Conservation (phyloP, 2,888 invertebrate genomes). For the Chloroclystis v-ata region DNA sequence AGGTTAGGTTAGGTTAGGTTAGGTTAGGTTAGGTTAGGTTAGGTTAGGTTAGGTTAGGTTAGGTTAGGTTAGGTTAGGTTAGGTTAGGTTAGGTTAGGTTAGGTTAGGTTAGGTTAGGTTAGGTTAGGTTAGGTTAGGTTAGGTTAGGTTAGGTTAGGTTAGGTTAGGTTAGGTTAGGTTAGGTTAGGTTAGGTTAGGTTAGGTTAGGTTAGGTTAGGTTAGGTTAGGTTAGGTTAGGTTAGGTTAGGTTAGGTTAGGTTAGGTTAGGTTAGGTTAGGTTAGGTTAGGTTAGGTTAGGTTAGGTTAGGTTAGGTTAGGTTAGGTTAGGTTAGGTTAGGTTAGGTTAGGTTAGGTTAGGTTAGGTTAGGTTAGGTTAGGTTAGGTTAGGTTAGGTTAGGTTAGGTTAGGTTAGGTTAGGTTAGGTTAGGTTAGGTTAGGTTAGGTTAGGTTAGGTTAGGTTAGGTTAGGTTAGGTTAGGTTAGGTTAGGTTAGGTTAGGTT, state of each 20-base stretch:
- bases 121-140: conserved; percentile 24
- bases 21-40: conserved; percentile 15
- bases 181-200: conserved; percentile 25
- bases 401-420: conserved; percentile 22
- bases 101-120: conserved; percentile 25
- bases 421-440: conserved; percentile 22
- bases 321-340: conserved; percentile 20
- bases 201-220: conserved; percentile 25
- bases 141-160: conserved; percentile 24
- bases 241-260: conserved; percentile 24
- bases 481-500: conserved; percentile 22
- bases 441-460: conserved; percentile 23
- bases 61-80: conserved; percentile 19
- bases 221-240: conserved; percentile 25
- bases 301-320: conserved; percentile 22
- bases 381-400: conserved; percentile 19
- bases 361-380: conserved; percentile 24
- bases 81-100: conserved; percentile 27
- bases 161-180: conserved; percentile 24
- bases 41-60: conserved; percentile 4
- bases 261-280: conserved; percentile 14
- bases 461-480: conserved; percentile 14
- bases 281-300: conserved; percentile 17
- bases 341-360: conserved; percentile 23
- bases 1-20: conserved; percentile 21